Evolutionary conservation across 1,140 invertebrate species (phyloP).

Genomic region (Apis mellifera): DNA sequence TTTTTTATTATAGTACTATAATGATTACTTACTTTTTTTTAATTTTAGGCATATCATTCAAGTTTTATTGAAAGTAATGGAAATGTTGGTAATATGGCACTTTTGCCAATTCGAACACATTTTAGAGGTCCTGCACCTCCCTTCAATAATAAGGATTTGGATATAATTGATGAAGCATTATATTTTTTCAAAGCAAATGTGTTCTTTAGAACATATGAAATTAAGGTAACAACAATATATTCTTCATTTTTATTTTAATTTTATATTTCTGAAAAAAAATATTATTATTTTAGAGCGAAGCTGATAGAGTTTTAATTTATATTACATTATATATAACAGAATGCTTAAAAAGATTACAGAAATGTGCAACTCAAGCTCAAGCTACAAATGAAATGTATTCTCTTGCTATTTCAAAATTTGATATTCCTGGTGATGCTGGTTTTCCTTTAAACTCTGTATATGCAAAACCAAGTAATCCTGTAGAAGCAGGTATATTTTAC

Average conservation of each 20-base stretch:
- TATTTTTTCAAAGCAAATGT: constrained; percentile 99
- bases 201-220: constrained; percentile 99
- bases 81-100: constrained; percentile 95
- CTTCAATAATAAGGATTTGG: constrained; percentile 86
- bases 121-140: constrained; percentile 93
- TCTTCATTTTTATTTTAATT: background rate
- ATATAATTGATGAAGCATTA: constrained; percentile 99
- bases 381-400: constrained; percentile 98
- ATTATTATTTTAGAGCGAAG: constrained; percentile 87
- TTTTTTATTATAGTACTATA: background rate
- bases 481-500: constrained; percentile 87
- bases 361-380: constrained; percentile 94
- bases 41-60: constrained; percentile 95
- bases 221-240: constrained; percentile 86
- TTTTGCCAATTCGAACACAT: constrained; percentile 93
- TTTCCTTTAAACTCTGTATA: constrained; percentile 99
- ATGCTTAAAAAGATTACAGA: constrained; percentile 97
- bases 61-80: constrained; percentile 88
- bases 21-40: background rate
- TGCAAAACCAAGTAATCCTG: constrained; percentile 89
- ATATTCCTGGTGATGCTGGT: constrained; percentile 97
- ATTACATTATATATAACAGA: constrained; percentile 99
- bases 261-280: too few species aligned
- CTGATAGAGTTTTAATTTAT: constrained; percentile 98
- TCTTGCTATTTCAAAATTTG: constrained; percentile 96